phyloP scores from a whole-genome alignment of 2,797 vertebrate species.

The Sebastes flavidus region DNA sequence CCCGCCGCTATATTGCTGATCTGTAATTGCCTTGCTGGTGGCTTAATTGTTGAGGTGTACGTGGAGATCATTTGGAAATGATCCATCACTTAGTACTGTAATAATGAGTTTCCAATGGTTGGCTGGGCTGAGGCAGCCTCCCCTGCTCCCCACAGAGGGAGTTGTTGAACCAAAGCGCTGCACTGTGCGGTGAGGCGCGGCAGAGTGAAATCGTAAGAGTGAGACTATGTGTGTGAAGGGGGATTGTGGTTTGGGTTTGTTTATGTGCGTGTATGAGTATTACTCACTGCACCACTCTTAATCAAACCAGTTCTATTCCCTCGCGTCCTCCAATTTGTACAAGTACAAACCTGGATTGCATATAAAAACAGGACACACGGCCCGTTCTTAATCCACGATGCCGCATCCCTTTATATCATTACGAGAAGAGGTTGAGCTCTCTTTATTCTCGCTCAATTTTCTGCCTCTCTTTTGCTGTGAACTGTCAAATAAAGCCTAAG shows the following conservation, averaged over 20 bases:
- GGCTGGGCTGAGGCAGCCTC: slow-evolving; percentile 67
- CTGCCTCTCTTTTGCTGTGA: background rate
- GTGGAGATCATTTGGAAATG: slow-evolving; percentile 82
- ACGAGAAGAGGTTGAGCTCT: slow-evolving; percentile 7
- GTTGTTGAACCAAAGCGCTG: slow-evolving; percentile 52
- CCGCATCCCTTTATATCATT: slow-evolving; percentile 29
- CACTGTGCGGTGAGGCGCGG: slow-evolving; percentile 39
- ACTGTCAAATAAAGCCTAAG: slow-evolving; percentile 42
- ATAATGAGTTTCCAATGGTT: slow-evolving; percentile 89
- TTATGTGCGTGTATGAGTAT: slow-evolving; percentile 18
- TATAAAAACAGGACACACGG: slow-evolving; percentile 7
- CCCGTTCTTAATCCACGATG: slow-evolving; percentile 22
- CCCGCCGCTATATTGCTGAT: slow-evolving; percentile 77
- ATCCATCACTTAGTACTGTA: slow-evolving; percentile 85
- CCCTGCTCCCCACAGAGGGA: slow-evolving; percentile 59
- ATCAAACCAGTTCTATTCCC: slow-evolving; percentile 55
- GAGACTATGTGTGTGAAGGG: slow-evolving; percentile 27
- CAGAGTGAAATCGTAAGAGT: slow-evolving; percentile 40
- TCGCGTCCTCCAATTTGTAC: slow-evolving; percentile 44
- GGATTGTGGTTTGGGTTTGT: slow-evolving; percentile 34
- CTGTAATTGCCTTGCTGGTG: slow-evolving; percentile 84
- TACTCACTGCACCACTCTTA: slow-evolving; percentile 53
- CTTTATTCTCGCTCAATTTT: slow-evolving; percentile 4
- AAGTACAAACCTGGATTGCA: slow-evolving; percentile 53
- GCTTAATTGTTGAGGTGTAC: slow-evolving; percentile 87